Base-by-base conservation (phyloP, 2,888 invertebrate genomes). In the Chloroclysta siterata region DNA sequence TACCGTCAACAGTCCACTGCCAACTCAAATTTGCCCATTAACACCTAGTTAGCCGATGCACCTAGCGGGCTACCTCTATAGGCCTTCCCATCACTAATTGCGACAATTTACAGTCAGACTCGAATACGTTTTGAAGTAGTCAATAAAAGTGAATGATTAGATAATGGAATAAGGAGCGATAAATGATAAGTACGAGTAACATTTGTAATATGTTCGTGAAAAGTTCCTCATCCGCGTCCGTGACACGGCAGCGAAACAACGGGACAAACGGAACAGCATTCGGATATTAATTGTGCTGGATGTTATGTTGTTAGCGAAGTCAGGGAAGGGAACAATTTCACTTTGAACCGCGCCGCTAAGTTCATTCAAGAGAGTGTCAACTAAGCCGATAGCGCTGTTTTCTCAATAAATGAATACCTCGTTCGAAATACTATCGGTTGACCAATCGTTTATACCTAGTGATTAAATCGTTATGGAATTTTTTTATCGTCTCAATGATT, bases 291-390 rank as follows among this genome's bases (percentile, higher is more conserved):
- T 15, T 48, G 48, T 33, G 50, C 53, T 22, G 39, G 50, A 50
- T 55, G 52, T 61, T 29, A 46, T 29, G 41, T 33, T 15, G 29
- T 33, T 48, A 41, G 29, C 44, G n/a, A 56, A 53, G 53, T 60
- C 15, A 29, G 44, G 53, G 55, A 51, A 66, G 60, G 51, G 63
- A 66, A 57, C 36, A 54, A 66, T 54, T 66, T 57, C 28, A 22
- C 28, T 44, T 11, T 28, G 47, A 50, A 36, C 11, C 13, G 29
- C n/a, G 33, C 6, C 33, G 7, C n/a, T 8, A 5, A 5, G 42
- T n/a, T 17, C 52, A 50, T 3, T 52, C n/a, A n/a, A 11, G 47
- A 5, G 50, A 51, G 22, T 41, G 41, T 57, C 46, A 14, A 28
- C 48, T 36, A 22, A 39, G 22, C 10, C 15, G n/a, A 50, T 29